Conservation (phyloP, 2,888 invertebrate species). For the Pterostichus niger region DNA sequence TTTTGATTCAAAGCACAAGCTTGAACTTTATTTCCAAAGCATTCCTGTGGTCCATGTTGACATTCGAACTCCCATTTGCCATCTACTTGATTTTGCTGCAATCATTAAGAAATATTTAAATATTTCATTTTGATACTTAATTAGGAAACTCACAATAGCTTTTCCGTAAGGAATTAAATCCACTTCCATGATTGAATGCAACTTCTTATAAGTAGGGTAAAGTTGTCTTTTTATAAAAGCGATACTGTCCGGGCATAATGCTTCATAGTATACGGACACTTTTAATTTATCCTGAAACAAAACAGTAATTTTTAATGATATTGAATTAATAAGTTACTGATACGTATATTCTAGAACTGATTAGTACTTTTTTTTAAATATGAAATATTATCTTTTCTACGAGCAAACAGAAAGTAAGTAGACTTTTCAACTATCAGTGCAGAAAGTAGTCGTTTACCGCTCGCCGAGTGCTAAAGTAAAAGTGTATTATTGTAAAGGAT, state of each 20-base stretch:
- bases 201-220: constrained; percentile 74
- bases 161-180: constrained; percentile 71
- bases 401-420: too few relatives aligned
- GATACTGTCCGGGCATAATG: constrained; percentile 79
- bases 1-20: constrained; percentile 77
- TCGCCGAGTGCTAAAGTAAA: too few relatives aligned
- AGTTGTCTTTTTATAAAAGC: constrained; percentile 77
- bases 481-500: too few relatives aligned
- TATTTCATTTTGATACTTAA: not conserved
- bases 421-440: too few relatives aligned
- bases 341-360: too few relatives aligned
- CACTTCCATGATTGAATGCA: constrained; percentile 67
- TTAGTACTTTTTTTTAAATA: too few relatives aligned
- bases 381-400: too few relatives aligned
- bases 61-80: constrained; percentile 75
- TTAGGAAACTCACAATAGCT: constrained; percentile 67
- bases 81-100: constrained; percentile 68
- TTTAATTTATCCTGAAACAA: constrained; percentile 70
- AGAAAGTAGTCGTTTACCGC: too few relatives aligned
- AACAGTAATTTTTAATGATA: constrained; percentile 8
- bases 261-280: constrained; percentile 79
- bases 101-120: constrained; percentile 22
- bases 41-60: constrained; percentile 79
- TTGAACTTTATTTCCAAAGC: constrained; percentile 78
- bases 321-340: too few relatives aligned